A percentile compares a stretch with the other conserved stretches of the same genome.
phyloP scores from a whole-genome alignment of 2,113 vertebrate species.

The Anthoscopus minutus region DNA sequence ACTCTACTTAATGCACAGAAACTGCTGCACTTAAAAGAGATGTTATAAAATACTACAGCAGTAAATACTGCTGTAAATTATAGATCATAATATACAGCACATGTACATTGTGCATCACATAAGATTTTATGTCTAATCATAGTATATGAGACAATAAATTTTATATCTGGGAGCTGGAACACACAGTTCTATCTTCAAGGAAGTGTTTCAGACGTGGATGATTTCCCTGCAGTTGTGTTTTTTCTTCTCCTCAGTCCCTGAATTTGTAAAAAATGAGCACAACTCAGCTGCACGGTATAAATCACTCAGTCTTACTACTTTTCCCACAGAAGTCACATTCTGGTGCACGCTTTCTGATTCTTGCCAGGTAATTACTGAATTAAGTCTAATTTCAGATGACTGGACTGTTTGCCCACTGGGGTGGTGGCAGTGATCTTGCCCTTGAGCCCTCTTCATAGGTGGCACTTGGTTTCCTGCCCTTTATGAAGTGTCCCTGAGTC shows the following conservation, averaged over 20 bases:
- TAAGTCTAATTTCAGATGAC: background rate
- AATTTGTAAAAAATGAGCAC: background rate
- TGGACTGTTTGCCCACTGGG: background rate
- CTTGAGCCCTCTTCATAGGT: background rate
- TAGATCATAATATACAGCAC: background rate
- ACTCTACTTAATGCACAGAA: background rate
- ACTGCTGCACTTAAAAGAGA: background rate
- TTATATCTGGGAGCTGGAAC: background rate
- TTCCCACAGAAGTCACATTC: background rate
- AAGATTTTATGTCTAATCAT: background rate
- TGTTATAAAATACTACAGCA: background rate
- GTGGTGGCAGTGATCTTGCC: background rate
- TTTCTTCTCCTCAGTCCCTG: background rate
- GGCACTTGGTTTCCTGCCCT: background rate
- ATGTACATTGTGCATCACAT: background rate
- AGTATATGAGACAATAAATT: background rate
- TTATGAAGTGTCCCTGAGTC: background rate
- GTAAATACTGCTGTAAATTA: background rate
- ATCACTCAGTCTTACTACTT: background rate
- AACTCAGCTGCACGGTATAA: background rate
- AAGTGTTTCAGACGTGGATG: background rate
- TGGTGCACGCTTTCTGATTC: background rate
- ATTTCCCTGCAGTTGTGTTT: background rate
- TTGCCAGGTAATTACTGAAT: background rate
- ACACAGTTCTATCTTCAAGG: background rate